Evolutionary conservation across 2,113 vertebrate species (phyloP).

Genomic region (Chionis minor): DNA sequence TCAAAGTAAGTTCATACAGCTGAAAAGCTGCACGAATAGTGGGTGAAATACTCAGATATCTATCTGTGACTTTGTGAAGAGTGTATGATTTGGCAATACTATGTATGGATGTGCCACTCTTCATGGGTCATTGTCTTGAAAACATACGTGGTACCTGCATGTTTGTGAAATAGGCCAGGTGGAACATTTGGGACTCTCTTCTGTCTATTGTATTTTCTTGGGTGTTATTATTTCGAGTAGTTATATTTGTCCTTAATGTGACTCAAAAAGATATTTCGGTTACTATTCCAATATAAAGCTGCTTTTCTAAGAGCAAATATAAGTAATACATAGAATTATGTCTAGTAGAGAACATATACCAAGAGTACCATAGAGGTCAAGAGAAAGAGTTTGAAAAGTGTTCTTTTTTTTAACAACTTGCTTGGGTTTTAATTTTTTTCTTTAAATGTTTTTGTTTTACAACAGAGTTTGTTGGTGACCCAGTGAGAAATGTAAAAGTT

Average conservation of each 20-base stretch:
- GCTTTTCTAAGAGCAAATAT: neutral
- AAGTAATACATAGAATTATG: neutral
- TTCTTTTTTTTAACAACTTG: neutral
- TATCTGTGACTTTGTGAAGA: neutral
- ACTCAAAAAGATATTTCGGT: neutral
- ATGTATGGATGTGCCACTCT: neutral
- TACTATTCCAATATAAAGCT: neutral
- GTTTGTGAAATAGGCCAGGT: neutral
- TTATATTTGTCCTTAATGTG: neutral
- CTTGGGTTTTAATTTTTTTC: neutral
- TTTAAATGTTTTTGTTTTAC: neutral
- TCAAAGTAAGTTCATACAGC: neutral
- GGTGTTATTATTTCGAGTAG: neutral
- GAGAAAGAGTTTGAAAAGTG: neutral
- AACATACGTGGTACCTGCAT: neutral
- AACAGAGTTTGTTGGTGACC: constrained; percentile 78
- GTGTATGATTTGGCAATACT: neutral
- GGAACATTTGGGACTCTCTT: neutral
- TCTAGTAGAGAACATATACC: neutral
- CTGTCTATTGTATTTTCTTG: neutral
- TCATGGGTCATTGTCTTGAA: neutral
- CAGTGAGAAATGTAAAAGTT: constrained; percentile 71
- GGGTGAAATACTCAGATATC: neutral
- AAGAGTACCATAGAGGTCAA: neutral
- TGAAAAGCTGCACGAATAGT: neutral